Conservation (phyloP, 2,888 invertebrate species). For the Diogma glabrata region DNA sequence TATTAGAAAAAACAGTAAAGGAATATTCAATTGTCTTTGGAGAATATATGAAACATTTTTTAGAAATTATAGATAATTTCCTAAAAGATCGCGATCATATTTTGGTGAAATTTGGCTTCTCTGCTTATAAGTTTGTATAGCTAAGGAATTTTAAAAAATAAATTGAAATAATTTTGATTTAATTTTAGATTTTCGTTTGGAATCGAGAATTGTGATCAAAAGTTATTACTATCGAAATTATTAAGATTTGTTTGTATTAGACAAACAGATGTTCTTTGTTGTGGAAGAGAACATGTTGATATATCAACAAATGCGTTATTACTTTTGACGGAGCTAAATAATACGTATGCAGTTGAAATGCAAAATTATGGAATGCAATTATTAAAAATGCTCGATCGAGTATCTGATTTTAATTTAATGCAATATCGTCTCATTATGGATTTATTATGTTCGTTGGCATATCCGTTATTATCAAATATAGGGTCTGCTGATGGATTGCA, state of each 20-base stretch:
- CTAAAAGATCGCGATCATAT: conserved; percentile 39
- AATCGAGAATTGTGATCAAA: conserved; percentile 29
- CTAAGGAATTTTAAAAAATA: neutral
- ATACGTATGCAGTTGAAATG: conserved; percentile 27
- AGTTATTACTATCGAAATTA: conserved; percentile 27
- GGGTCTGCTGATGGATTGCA: conserved; percentile 60
- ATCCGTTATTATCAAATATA: conserved; percentile 34
- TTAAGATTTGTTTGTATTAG: conserved; percentile 9
- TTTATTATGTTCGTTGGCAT: conserved; percentile 64
- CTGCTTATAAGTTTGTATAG: conserved; percentile 39
- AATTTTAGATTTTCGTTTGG: conserved; percentile 28
- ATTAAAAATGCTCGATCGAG: conserved; percentile 55
- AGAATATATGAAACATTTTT: conserved; percentile 42
- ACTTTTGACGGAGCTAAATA: conserved; percentile 29
- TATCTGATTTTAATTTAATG: conserved; percentile 57
- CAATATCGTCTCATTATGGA: conserved; percentile 70
- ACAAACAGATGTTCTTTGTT: too few relatives aligned
- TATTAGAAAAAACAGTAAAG: conserved; percentile 44
- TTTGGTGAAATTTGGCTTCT: conserved; percentile 46
- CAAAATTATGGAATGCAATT: conserved; percentile 32
- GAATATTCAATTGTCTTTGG: conserved; percentile 44
- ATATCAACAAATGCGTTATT: conserved; percentile 29
- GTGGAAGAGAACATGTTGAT: conserved; percentile 20
- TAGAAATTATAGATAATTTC: conserved; percentile 45
- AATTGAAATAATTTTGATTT: conserved; percentile 2